Evolutionary conservation across 2,888 invertebrate species (phyloP).

Genomic region (Phortica okadai): DNA sequence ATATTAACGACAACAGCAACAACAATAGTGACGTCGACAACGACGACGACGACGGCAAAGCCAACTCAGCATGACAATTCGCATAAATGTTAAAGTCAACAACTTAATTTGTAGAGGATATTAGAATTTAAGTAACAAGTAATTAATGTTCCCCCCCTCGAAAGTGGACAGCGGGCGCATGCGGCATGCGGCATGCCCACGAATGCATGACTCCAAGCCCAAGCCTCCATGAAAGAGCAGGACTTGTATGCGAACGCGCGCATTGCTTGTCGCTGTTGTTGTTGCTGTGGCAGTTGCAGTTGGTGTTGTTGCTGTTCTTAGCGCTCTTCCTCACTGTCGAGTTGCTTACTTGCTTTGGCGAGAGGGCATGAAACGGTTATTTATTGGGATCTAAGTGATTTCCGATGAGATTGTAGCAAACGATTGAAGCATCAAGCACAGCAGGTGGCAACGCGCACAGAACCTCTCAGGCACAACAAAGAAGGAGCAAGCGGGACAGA

Average conservation of each 20-base stretch:
- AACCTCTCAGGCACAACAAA: not conserved
- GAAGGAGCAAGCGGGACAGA: not conserved
- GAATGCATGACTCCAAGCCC: not conserved
- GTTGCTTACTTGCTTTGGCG: conserved; percentile 17
- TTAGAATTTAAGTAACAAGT: conserved; percentile 77
- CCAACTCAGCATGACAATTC: conserved; percentile 71
- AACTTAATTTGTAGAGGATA: conserved; percentile 77
- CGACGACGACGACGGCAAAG: conserved; percentile 20
- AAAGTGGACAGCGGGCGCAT: not conserved
- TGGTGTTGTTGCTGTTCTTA: not conserved
- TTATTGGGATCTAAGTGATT: conserved; percentile 77
- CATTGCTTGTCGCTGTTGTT: not conserved
- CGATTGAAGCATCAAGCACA: conserved; percentile 74
- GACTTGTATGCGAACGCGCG: not conserved
- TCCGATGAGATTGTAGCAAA: conserved; percentile 74
- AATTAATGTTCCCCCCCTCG: conserved; percentile 74
- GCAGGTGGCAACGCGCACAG: conserved; percentile 61
- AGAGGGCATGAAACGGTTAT: conserved; percentile 70
- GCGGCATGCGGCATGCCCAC: not conserved
- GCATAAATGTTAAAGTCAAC: conserved; percentile 71
- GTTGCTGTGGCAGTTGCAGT: not conserved
- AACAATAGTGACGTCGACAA: conserved; percentile 4
- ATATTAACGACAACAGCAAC: conserved; percentile 21
- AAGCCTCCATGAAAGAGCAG: too few species aligned
- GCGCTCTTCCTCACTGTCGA: not conserved